These are phyloP conservation scores for Pseudochaenichthys georgianus DNA, from an alignment of 2,797 vertebrate species.

Conservation along the genomic window DNA sequence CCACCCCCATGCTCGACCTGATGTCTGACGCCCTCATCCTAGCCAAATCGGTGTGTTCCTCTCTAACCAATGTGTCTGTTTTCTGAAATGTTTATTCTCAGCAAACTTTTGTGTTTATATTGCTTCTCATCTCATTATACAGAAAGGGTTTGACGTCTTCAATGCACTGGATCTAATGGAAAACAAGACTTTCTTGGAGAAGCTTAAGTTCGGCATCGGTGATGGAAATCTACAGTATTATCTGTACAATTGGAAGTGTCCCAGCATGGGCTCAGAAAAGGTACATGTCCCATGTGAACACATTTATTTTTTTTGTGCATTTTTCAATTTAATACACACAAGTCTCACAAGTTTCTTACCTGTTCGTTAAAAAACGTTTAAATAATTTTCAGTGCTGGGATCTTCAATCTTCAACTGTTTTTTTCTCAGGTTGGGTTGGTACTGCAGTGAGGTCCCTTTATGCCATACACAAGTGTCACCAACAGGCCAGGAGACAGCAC, in stretches of 20 bases:
- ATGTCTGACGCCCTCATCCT: slow-evolving; percentile 97
- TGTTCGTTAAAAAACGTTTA: no score
- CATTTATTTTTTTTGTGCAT: neutral
- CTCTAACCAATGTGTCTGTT: neutral
- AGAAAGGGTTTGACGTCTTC: slow-evolving; percentile 99
- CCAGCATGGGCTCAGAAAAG: slow-evolving; percentile 98
- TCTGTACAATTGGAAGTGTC: slow-evolving; percentile 99
- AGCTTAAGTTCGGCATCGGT: slow-evolving; percentile 98
- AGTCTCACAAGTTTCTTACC: no score
- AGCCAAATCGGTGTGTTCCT: slow-evolving; percentile 90
- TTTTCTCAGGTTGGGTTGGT: slow-evolving; percentile 93
- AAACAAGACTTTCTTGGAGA: slow-evolving; percentile 99
- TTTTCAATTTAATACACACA: neutral
- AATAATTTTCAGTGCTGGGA: no score
- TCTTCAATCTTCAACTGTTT: neutral
- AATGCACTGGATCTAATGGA: slow-evolving; percentile 99
- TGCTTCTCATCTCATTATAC: slow-evolving; percentile 25
- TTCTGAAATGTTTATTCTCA: neutral
- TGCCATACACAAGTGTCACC: slow-evolving; percentile 61
- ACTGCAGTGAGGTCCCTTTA: slow-evolving; percentile 89
- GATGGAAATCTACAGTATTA: slow-evolving; percentile 99
- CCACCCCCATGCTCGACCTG: slow-evolving; percentile 93
- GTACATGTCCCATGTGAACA: slow-evolving; percentile 69
- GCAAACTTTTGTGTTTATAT: neutral
- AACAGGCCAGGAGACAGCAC: slow-evolving; percentile 78